These are phyloP conservation scores for Peromyscus leucopus DNA, from an alignment of 2,113 vertebrate species.

Conservation along the genomic window DNA sequence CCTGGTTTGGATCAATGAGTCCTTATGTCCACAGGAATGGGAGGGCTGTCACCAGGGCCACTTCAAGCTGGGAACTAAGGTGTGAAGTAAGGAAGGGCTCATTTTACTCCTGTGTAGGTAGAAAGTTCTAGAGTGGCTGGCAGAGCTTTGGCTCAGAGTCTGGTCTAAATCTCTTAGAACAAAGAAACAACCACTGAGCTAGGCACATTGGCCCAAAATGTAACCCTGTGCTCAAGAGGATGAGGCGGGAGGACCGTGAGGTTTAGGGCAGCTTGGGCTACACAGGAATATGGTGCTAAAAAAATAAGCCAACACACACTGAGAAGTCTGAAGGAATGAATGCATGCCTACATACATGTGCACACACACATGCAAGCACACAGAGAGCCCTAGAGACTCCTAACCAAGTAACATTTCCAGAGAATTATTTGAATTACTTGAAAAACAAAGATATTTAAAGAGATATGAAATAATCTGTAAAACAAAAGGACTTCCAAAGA, in stretches of 20 bases:
- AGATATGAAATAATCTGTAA: background rate
- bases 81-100: rapidly evolving
- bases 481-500: conserved; percentile 35
- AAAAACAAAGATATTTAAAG: background rate
- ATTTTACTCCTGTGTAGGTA: background rate
- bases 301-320: background rate
- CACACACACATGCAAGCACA: rapidly evolving
- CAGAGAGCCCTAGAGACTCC: background rate
- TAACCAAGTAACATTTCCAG: background rate
- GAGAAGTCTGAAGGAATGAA: background rate
- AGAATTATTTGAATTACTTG: background rate
- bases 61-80: background rate
- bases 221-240: background rate
- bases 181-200: background rate
- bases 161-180: background rate
- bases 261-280: background rate
- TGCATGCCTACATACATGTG: rapidly evolving
- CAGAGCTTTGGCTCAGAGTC: background rate
- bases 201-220: background rate
- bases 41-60: background rate
- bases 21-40: rapidly evolving
- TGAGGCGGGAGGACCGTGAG: background rate
- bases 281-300: background rate
- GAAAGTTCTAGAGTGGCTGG: background rate
- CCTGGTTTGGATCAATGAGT: background rate